phyloP scores from a whole-genome alignment of 2,888 invertebrate species.

The Mechanitis mazaeus region DNA sequence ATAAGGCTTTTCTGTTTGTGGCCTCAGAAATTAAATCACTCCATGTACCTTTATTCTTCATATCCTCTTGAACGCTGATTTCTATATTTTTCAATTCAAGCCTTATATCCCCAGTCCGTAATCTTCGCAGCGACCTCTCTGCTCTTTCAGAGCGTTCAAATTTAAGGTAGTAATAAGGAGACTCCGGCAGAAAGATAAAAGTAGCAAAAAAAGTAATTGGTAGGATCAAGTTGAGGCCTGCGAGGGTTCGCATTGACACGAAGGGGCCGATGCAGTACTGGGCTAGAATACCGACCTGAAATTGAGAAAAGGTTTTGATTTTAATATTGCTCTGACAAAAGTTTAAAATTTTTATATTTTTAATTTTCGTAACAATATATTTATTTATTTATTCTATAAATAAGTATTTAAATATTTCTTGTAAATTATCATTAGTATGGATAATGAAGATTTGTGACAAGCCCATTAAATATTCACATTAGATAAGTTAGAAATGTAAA shows the following conservation, averaged over 20 bases:
- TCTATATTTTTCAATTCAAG: conserved; percentile 75
- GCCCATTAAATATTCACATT: too few relatives aligned
- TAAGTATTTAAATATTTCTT: too few relatives aligned
- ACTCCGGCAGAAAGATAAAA: conserved; percentile 82
- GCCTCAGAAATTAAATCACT: conserved; percentile 72
- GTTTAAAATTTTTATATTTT: too few relatives aligned
- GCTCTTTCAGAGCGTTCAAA: conserved; percentile 75
- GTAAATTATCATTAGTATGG: too few relatives aligned
- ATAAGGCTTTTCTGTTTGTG: conserved; percentile 78
- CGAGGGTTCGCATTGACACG: conserved; percentile 72
- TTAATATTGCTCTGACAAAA: not conserved
- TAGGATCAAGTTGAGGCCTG: conserved; percentile 74
- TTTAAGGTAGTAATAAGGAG: conserved; percentile 77
- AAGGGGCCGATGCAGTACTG: conserved; percentile 79
- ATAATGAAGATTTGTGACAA: too few relatives aligned
- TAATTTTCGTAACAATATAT: too few relatives aligned
- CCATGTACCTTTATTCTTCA: conserved; percentile 71
- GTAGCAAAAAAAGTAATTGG: conserved; percentile 74
- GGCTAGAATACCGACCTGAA: conserved; percentile 77
- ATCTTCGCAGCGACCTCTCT: conserved; percentile 72
- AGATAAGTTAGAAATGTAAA: too few relatives aligned
- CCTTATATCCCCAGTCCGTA: conserved; percentile 76
- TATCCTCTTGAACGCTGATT: conserved; percentile 71
- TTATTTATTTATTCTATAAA: too few relatives aligned
- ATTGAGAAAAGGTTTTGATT: conserved; percentile 31